phyloP scores from a whole-genome alignment of 2,888 invertebrate species.

The Patella ulyssiponensis region DNA sequence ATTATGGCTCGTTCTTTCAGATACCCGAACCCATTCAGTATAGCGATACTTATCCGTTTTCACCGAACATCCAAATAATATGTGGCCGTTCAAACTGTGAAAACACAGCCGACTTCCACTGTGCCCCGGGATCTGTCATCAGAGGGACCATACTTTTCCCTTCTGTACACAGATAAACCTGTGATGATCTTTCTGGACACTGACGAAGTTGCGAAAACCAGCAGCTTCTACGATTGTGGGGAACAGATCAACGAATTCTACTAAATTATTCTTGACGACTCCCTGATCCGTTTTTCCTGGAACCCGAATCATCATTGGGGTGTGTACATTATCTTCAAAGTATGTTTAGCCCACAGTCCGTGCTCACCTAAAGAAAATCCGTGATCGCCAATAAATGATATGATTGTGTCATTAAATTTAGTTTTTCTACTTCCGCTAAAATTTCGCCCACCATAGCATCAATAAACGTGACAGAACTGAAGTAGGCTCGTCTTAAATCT shows the following conservation, averaged over 20 bases:
- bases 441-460: conserved; percentile 44
- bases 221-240: too few species aligned
- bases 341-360: conserved; percentile 49
- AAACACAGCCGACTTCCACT: conserved; percentile 28
- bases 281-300: conserved; percentile 35
- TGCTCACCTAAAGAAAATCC: conserved; percentile 47
- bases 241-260: too few species aligned
- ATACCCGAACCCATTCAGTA: too few species aligned
- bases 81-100: conserved; percentile 23
- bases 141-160: conserved; percentile 39
- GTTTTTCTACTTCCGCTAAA: conserved; percentile 36
- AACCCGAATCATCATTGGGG: conserved; percentile 52
- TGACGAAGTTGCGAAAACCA: not conserved
- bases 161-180: conserved; percentile 36
- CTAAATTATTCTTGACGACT: too few species aligned
- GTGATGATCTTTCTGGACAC: conserved; percentile 26
- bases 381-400: conserved; percentile 47
- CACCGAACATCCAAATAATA: too few species aligned
- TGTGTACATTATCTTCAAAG: conserved; percentile 51
- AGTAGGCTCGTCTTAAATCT: conserved; percentile 20
- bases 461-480: conserved; percentile 33
- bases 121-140: conserved; percentile 16
- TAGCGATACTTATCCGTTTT: too few species aligned
- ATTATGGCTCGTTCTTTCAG: too few species aligned
- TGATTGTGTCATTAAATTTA: conserved; percentile 41